Conservation (phyloP, 2,113 vertebrate species). For the Cryptotis parvus region DNA sequence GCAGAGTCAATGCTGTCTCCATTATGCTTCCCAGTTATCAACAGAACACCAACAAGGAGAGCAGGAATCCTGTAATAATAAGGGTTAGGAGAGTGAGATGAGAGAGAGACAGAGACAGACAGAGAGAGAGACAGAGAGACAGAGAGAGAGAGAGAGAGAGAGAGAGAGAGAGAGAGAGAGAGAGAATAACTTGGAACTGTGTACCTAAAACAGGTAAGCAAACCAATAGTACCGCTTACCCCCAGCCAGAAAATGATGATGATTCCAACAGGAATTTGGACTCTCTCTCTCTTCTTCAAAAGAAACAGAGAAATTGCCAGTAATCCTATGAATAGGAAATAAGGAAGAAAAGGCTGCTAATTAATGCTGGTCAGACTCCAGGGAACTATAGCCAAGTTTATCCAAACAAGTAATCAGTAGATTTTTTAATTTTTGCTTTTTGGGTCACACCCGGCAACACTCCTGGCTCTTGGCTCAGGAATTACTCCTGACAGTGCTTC, state of each 20-base stretch:
- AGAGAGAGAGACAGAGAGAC: background rate
- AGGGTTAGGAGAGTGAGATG: slow-evolving; percentile 55
- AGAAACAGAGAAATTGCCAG: slow-evolving; percentile 95
- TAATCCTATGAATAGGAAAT: slow-evolving; percentile 88
- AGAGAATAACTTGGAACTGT: slow-evolving; percentile 11
- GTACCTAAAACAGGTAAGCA: background rate
- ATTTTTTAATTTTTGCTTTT: no score
- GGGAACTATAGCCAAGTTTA: background rate
- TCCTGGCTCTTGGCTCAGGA: no score
- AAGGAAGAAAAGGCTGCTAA: slow-evolving; percentile 35
- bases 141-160: slow-evolving; percentile 12
- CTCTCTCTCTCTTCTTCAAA: slow-evolving; percentile 89
- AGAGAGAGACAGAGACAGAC: slow-evolving; percentile 5
- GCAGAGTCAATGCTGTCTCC: slow-evolving; percentile 90
- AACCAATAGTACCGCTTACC: slow-evolving; percentile 89
- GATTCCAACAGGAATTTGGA: slow-evolving; percentile 89
- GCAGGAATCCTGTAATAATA: slow-evolving; percentile 90
- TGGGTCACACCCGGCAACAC: no score
- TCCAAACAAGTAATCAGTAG: background rate
- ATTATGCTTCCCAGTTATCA: slow-evolving; percentile 90
- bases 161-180: slow-evolving; percentile 7
- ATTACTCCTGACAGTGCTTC: no score
- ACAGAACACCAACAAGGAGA: slow-evolving; percentile 90
- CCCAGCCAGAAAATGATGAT: slow-evolving; percentile 94
- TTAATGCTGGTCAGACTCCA: background rate